Evolutionary conservation across 92 coral and sea anemone genomes (phyloP).

Genomic region (Umimayanthus kanabou): DNA sequence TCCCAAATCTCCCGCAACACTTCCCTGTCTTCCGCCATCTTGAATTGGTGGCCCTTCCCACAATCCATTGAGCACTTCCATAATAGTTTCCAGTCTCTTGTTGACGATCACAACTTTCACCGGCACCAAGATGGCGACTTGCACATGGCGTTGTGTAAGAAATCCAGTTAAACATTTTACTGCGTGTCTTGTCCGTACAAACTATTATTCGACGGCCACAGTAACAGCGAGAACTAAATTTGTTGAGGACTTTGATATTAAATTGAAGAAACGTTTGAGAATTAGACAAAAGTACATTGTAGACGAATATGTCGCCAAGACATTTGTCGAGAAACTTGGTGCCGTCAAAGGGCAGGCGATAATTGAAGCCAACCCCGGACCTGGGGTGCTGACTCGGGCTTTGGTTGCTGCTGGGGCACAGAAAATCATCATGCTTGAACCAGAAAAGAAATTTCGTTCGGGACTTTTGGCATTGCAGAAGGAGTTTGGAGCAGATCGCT

Average conservation of each 20-base stretch:
- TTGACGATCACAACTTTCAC: too few relatives aligned
- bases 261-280: slow-evolving; percentile 51
- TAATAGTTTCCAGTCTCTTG: neutral
- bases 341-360: slow-evolving; percentile 58
- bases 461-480: slow-evolving; percentile 61
- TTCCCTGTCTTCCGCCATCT: slow-evolving; percentile 99
- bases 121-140: slow-evolving; percentile 32
- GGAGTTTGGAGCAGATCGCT: slow-evolving; percentile 47
- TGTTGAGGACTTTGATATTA: slow-evolving; percentile 51
- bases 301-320: slow-evolving; percentile 68
- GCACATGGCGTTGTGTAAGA: slow-evolving; percentile 23
- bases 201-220: slow-evolving; percentile 10
- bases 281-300: slow-evolving; percentile 80
- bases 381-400: slow-evolving; percentile 79
- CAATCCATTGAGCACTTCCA: slow-evolving; percentile 22
- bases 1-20: slow-evolving; percentile 95
- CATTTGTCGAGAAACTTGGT: slow-evolving; percentile 66
- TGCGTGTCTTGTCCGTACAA: neutral
- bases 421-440: slow-evolving; percentile 87
- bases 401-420: slow-evolving; percentile 82
- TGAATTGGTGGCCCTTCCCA: slow-evolving; percentile 51
- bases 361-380: slow-evolving; percentile 85
- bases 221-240: slow-evolving; percentile 52
- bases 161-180: neutral
- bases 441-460: slow-evolving; percentile 76